Evolutionary conservation across 2,888 invertebrate genomes (phyloP), one percentile per base, ranked within the genome.

Genomic region (Scaptomyza cyrtandrae): DNA sequence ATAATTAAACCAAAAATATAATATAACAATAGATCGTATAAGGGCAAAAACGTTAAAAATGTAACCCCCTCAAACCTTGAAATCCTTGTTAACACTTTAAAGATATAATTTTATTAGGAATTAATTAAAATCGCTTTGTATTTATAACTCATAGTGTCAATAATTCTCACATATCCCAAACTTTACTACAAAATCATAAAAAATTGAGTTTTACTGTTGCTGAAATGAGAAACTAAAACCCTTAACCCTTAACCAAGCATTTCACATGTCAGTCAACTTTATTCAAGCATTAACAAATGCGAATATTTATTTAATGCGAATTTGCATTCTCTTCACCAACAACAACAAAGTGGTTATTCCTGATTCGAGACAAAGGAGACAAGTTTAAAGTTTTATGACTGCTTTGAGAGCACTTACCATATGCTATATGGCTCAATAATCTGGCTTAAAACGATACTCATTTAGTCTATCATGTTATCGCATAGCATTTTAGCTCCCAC

Each of bases 401-500:
- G 50, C 44, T 43, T 16, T 31, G 37, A 53, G 53, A 9, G 64
- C 54, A 58, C 60, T 62, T 48, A 53, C 49, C 37, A 24, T 54
- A 57, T 39, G 14, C 39, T 41, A 54, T 74, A 85, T 75, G 80
- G 80, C 81, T 81, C 75, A 83, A 86, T 80, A 82, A 86, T 63
- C 67, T 16, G 44, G 39, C 66, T 24, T 5, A 43, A 77, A 75
- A 65, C 50, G 66, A 49, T 49, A 61, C 75, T 83, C 84, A 86
- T 81, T 86, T 75, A 80, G 78, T 67, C 80, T 73, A 86, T 86
- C 86, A 48, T 60, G 61, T 77, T 80, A 86, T 83, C 66, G 83
- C 63, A 68, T 50, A 31, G 59, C 63, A 62, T 63, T 66, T 41
- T 55, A 41, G 60, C 72, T 86, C 84, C 82, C 86, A 82, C 82